Base-by-base conservation (phyloP, 1,140 invertebrate species). In the Drosophila mayri region DNA sequence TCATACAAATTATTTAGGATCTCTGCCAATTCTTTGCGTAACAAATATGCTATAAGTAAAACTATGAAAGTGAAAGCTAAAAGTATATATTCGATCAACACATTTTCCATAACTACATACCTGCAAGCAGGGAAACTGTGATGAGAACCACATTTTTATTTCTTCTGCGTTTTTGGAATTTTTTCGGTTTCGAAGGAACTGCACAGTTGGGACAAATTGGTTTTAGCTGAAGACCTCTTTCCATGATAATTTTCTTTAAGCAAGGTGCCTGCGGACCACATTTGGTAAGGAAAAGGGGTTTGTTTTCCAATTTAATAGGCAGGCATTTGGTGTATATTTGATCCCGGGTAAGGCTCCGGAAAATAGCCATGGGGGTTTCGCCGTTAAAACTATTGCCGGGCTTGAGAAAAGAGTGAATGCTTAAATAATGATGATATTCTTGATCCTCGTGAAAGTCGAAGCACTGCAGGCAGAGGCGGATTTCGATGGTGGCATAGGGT, bases 371-470 rank as follows among this genome's bases (percentile, higher is more conserved):
- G 5, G 63, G 50, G 0, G 44, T 16, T 20, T 62, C 22, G 37
- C n/a, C 37, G 6, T 43, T n/a, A 0, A 35, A 12, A 2, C 20
- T 11, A 12, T 1, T 61, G 1, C 1, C 16, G 2, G 11, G 68
- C 10, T 5, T 47, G 20, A 18, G 0, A 11, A 30, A 60, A 12
- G 46, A 73, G 4, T 71, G 41, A 1, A 87, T 43, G 8, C 25
- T 41, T n/a, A 87, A 77, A 2, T 35, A 66, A 72, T 87, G 84
- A 4, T 11, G 3, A 32, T 64, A 73, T 0, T 44, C 11, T 0
- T 20, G 9, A 9, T 41, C 32, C 2, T n/a, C 10, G 1, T 63
- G 10, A 14, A 64, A 72, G 10, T 80, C 38, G 5, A 80, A 75
- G 30, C 47, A 9, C 0, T 20, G 50, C 0, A 87, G 18, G 9